A percentile compares a stretch with the other conserved stretches of the same genome.
Conservation (phyloP, 1,140 invertebrate genomes). For the Pogonomyrmex californicus region DNA sequence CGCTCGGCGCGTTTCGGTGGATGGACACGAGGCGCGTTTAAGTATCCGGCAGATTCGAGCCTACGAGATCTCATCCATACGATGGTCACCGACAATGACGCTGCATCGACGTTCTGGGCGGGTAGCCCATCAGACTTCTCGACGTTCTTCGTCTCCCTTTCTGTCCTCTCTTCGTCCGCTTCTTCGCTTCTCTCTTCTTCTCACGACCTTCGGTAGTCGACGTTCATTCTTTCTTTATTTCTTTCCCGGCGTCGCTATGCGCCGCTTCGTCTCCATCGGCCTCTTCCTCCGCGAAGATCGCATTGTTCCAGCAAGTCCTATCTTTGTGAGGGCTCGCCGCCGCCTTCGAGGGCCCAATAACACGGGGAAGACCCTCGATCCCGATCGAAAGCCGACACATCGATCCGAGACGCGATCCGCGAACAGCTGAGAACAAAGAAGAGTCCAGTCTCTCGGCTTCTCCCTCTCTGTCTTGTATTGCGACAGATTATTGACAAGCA, state of each 20-base stretch:
- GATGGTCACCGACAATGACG: slow-evolving; percentile 82
- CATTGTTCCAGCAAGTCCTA: slow-evolving; percentile 81
- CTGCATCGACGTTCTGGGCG: slow-evolving; percentile 85
- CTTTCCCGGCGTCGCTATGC: slow-evolving; percentile 57
- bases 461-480: slow-evolving; percentile 50
- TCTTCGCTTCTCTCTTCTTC: slow-evolving; percentile 55
- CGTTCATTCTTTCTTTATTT: slow-evolving; percentile 62
- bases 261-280: slow-evolving; percentile 56
- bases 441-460: slow-evolving; percentile 57
- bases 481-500: slow-evolving; percentile 63
- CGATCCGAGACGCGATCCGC: slow-evolving; percentile 78
- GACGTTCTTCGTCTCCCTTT: slow-evolving; percentile 72
- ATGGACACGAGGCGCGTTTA: slow-evolving; percentile 69
- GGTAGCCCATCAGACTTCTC: slow-evolving; percentile 83
- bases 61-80: slow-evolving; percentile 69
- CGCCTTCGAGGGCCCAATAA: slow-evolving; percentile 79
- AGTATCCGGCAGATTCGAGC: slow-evolving; percentile 71
- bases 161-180: slow-evolving; percentile 41
- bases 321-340: slow-evolving; percentile 82
- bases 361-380: slow-evolving; percentile 80
- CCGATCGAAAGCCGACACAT: slow-evolving; percentile 79
- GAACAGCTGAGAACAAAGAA: slow-evolving; percentile 80
- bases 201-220: slow-evolving; percentile 73
- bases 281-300: slow-evolving; percentile 75
- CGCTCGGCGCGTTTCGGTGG: slow-evolving; percentile 63